A percentile compares a stretch with the other conserved stretches of the same genome.
Conservation (phyloP, 2,888 invertebrate species). For the Heliothis peltigera region DNA sequence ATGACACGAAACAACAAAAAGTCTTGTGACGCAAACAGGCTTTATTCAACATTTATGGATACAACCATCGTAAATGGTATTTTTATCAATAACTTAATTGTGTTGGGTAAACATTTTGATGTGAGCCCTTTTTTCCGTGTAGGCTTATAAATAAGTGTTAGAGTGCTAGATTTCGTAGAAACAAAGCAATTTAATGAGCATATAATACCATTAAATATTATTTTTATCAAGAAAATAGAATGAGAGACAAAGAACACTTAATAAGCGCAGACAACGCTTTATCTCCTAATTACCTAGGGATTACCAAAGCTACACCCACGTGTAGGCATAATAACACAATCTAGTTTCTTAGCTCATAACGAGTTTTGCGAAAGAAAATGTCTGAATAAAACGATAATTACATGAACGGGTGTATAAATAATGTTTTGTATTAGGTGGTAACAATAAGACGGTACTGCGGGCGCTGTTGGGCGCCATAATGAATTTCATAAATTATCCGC, state of each 20-base stretch:
- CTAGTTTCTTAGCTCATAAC: slow-evolving; percentile 53
- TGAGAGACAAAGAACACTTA: slow-evolving; percentile 13
- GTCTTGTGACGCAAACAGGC: slow-evolving; percentile 49
- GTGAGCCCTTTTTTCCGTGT: neutral
- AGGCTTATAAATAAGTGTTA: neutral
- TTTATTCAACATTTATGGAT: slow-evolving; percentile 39
- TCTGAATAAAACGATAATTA: slow-evolving; percentile 53
- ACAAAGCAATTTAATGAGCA: neutral
- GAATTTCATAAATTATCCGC: slow-evolving; percentile 69
- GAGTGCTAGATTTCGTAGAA: neutral
- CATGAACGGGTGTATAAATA: slow-evolving; percentile 57
- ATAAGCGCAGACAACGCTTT: slow-evolving; percentile 27
- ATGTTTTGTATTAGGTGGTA: slow-evolving; percentile 57
- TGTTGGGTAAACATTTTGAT: slow-evolving; percentile 21
- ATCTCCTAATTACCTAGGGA: slow-evolving; percentile 42
- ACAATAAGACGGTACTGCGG: slow-evolving; percentile 54
- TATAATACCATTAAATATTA: slow-evolving; percentile 8
- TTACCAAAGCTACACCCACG: slow-evolving; percentile 34
- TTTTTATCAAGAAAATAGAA: slow-evolving; percentile 17
- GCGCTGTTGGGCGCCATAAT: slow-evolving; percentile 61
- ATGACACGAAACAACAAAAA: slow-evolving; percentile 56
- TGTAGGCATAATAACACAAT: slow-evolving; percentile 48
- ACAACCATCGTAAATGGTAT: slow-evolving; percentile 31
- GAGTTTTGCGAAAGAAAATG: slow-evolving; percentile 48
- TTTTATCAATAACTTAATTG: slow-evolving; percentile 16